Conservation (phyloP, 1,140 invertebrate species). For the Ceratosolen solmsi region DNA sequence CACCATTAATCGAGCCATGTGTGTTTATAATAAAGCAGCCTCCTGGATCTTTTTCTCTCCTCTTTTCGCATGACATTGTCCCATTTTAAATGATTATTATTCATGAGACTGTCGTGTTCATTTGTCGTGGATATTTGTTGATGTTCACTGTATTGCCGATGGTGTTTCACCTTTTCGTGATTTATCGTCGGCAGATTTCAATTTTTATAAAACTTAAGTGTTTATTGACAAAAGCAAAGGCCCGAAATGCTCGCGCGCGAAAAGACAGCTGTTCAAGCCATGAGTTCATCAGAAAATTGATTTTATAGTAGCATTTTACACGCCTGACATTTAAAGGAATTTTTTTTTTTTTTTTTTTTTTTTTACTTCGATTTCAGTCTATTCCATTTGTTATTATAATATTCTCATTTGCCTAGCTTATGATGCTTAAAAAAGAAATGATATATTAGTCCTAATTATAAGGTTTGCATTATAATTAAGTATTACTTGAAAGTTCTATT, state of each 20-base stretch:
- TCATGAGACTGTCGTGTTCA: conserved; percentile 2
- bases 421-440: background rate
- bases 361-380: background rate
- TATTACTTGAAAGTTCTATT: background rate
- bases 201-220: background rate
- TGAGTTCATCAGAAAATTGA: background rate
- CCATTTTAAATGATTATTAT: conserved; percentile 21
- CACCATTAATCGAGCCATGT: conserved; percentile 4
- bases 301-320: background rate
- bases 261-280: background rate
- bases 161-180: background rate
- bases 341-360: background rate
- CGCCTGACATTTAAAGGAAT: background rate
- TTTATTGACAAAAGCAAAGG: background rate
- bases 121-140: conserved; percentile 4
- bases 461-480: background rate
- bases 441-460: background rate
- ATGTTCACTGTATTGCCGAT: background rate
- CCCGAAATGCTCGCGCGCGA: background rate
- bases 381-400: background rate
- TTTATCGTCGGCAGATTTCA: background rate
- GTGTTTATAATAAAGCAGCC: background rate
- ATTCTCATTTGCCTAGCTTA: background rate
- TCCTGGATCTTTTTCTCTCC: background rate
- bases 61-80: conserved; percentile 12